Evolutionary conservation across 2,113 vertebrate species (phyloP).

Genomic region (Pseudorectes ferrugineus): DNA sequence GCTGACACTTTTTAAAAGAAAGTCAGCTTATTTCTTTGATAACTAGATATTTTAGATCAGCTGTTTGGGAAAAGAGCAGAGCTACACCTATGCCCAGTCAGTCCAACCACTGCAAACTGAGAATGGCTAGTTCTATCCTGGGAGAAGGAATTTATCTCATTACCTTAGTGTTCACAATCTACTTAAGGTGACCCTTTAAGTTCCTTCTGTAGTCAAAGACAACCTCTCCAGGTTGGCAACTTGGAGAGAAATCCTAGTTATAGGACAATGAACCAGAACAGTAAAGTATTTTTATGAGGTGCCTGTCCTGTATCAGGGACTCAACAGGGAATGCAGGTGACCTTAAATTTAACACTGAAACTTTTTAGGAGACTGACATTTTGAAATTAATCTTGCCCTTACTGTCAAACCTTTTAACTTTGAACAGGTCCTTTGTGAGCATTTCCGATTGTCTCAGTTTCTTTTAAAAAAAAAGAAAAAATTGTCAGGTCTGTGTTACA

Average conservation of each 20-base stretch:
- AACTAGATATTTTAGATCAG: not conserved
- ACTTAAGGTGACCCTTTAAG: not conserved
- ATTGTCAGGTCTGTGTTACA: not conserved
- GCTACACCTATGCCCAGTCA: not conserved
- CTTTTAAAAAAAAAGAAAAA: not conserved
- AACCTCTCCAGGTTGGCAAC: not conserved
- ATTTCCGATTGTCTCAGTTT: not conserved
- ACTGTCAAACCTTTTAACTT: not conserved
- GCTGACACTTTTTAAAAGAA: not conserved
- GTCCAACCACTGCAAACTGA: not conserved
- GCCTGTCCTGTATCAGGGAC: not conserved
- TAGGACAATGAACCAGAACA: not conserved
- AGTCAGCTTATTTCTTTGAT: not conserved
- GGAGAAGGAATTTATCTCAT: not conserved
- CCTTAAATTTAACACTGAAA: not conserved
- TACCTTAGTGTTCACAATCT: not conserved
- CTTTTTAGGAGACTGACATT: not conserved
- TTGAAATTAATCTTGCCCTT: not conserved
- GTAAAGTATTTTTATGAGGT: not conserved
- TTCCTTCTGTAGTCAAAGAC: not conserved
- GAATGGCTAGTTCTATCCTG: not conserved
- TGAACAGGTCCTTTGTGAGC: accelerated
- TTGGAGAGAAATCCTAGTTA: not conserved
- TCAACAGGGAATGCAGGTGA: not conserved
- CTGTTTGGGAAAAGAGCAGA: not conserved